phyloP scores from a whole-genome alignment of 2,797 vertebrate genomes.

The Tympanoctomys barrerae region DNA sequence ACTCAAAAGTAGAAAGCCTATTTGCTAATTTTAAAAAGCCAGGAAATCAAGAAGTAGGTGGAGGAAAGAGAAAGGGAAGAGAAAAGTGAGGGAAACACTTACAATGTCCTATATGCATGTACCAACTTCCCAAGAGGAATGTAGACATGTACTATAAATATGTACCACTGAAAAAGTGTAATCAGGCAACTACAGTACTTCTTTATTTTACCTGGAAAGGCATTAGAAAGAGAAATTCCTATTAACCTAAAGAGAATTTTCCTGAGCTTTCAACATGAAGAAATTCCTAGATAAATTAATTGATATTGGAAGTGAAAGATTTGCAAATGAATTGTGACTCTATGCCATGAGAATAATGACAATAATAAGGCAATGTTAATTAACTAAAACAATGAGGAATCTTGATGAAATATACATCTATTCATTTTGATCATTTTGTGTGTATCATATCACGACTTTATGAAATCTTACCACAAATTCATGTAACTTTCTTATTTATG shows the following conservation, averaged over 20 bases:
- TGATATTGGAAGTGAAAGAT: conserved; percentile 41
- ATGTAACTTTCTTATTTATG: neutral
- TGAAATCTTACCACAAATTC: neutral
- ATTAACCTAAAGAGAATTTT: conserved; percentile 63
- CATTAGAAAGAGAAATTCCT: conserved; percentile 6
- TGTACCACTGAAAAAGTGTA: no score
- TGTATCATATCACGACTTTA: neutral
- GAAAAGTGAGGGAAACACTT: no score
- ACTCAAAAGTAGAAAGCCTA: no score
- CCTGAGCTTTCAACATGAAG: conserved; percentile 18
- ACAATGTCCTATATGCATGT: no score
- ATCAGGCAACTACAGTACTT: no score
- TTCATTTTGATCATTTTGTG: neutral
- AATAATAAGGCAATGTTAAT: conserved; percentile 42
- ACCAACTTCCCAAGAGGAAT: no score
- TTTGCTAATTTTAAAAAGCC: no score
- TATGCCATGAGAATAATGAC: conserved; percentile 58
- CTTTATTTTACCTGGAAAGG: neutral
- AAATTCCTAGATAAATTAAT: conserved; percentile 69
- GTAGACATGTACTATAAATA: no score
- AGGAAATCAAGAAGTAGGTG: no score
- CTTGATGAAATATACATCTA: conserved; percentile 12
- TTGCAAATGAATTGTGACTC: conserved; percentile 69
- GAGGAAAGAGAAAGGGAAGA: no score
- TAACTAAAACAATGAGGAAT: conserved; percentile 36